These are phyloP conservation scores for Hydrolagus colliei DNA, from an alignment of 2,797 vertebrate genomes.

Conservation along the genomic window DNA sequence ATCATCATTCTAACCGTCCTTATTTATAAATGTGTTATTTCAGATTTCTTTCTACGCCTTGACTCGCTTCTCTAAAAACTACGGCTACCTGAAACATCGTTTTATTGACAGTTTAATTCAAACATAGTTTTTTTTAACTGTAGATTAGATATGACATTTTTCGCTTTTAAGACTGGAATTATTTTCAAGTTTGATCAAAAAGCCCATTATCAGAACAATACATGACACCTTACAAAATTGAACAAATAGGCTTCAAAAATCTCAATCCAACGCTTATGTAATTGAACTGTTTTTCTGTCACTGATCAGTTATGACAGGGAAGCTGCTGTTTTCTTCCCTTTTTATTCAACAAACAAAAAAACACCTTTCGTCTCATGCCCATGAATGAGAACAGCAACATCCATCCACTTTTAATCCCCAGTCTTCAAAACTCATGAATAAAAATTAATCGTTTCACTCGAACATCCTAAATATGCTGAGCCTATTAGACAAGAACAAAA, in stretches of 20 bases:
- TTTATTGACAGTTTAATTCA: background rate
- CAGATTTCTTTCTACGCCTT: background rate
- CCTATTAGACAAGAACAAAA: slow-evolving; percentile 86
- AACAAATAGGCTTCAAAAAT: slow-evolving; percentile 23
- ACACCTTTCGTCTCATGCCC: slow-evolving; percentile 23
- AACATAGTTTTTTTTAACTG: background rate
- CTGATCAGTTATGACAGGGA: slow-evolving; percentile 30
- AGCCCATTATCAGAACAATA: slow-evolving; percentile 8
- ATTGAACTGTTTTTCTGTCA: slow-evolving; percentile 26
- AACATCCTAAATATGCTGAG: slow-evolving; percentile 74
- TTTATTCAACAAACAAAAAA: slow-evolving; percentile 29
- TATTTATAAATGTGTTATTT: background rate
- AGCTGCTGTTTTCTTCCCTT: slow-evolving; percentile 31
- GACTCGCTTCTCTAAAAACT: background rate
- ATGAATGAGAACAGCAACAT: slow-evolving; percentile 25
- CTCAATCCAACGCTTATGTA: slow-evolving; percentile 32
- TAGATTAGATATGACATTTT: background rate
- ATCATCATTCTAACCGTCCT: background rate
- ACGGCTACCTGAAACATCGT: background rate
- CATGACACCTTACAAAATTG: slow-evolving; percentile 31
- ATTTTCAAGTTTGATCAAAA: slow-evolving; percentile 20
- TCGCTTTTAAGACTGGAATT: slow-evolving; percentile 13
- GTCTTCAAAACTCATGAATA: slow-evolving; percentile 72
- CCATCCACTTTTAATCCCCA: slow-evolving; percentile 49
- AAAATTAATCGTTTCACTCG: slow-evolving; percentile 74